Percentiles rank a stretch among this genome's conserved stretches.
These are phyloP conservation scores for Girardia tigrina DNA, from an alignment of 2,888 invertebrate genomes.

Conservation along the genomic window DNA sequence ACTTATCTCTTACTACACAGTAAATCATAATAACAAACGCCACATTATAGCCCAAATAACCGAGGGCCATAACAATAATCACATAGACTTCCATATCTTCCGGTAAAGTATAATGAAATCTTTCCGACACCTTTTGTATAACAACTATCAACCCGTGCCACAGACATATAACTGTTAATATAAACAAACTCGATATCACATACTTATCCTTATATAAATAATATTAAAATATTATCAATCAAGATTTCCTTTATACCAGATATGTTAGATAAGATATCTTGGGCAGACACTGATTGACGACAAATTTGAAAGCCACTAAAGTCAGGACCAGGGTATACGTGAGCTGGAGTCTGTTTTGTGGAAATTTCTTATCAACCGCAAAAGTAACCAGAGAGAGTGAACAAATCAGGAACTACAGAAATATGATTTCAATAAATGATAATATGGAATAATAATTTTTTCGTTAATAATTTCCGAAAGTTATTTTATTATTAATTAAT, in stretches of 20 bases:
- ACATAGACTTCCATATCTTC: constrained; percentile 34
- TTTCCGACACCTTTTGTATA: constrained; percentile 37
- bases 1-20: constrained; percentile 33
- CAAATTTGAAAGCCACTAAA: constrained; percentile 49
- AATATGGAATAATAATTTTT: neutral
- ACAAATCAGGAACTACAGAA: constrained; percentile 47
- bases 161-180: constrained; percentile 45
- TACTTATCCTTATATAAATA: constrained; percentile 45
- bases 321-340: constrained; percentile 48
- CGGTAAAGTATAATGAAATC: neutral
- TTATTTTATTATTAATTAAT: neutral
- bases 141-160: constrained; percentile 47
- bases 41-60: constrained; percentile 34
- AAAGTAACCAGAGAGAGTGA: constrained; percentile 48
- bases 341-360: constrained; percentile 47
- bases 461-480: neutral
- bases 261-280: constrained; percentile 49
- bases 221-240: neutral
- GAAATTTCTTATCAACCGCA: constrained; percentile 43
- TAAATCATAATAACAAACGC: constrained; percentile 35
- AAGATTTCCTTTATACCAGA: constrained; percentile 40
- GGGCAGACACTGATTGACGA: constrained; percentile 48
- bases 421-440: constrained; percentile 15
- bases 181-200: constrained; percentile 45
- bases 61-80: constrained; percentile 29